Evolutionary conservation across 1,140 invertebrate species (phyloP), one percentile per base, ranked within the genome.

Genomic region (Dolichoris vasculosae): DNA sequence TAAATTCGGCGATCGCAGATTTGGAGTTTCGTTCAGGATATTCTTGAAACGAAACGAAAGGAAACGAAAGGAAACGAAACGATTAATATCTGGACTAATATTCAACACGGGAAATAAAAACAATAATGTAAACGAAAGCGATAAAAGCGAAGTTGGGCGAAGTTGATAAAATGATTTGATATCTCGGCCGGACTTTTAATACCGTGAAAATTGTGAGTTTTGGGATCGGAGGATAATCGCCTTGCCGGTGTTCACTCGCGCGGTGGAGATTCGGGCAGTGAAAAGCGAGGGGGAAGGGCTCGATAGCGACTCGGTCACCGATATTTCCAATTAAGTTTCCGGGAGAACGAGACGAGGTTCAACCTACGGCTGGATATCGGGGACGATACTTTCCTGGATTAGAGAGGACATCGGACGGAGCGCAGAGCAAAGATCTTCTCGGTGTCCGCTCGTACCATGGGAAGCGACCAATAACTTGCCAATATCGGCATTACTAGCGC

Each of bases 381-480:
- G 83, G 67, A 76, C 83, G 86, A 89, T 89, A 89, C 88, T 90
- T 90, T 88, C 78, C 82, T 71, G 88, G 90, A 90, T 90, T 90
- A 90, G 78, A 83, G 64, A 83, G 76, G 59, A 83, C 59, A 82
- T 83, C 79, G 46, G 64, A 23, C 73, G 46, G 48, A 1, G 3
- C 43, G 51, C 87, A 15, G 64, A 86, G 82, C 59, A 84, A 79
- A 55, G 75, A 85, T 55, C 84, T 85, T 86, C 86, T 77, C 86
- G 85, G 86, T 88, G 80, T 73, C 69, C 48, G 15, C 51, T 81
- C 55, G 30, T 40, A 38, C 82, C 83, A 85, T 87, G 71, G 86
- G 88, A 80, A 86, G 87, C 89, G 87, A 87, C 91, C 92, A 93
- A 93, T 93, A 93, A 93, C 91, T 93, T 90, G 90, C 92, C 92